Evolutionary conservation across 2,113 vertebrate genomes (phyloP), one percentile per base, ranked within the genome.

Genomic region (Acanthochromis polyacanthus): DNA sequence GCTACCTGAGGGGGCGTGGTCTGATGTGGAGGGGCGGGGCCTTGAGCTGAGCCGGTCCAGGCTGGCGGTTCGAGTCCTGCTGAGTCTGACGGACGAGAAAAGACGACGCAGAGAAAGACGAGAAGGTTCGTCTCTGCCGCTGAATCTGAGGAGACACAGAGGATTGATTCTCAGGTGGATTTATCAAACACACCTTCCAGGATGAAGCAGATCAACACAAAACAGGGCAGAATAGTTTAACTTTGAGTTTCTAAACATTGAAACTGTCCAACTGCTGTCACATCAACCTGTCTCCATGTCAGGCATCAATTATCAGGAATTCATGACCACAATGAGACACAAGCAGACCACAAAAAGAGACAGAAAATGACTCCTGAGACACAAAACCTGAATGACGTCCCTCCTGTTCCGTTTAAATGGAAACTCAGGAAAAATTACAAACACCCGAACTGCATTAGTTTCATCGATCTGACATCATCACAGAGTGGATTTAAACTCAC

Each of bases 11-110:
- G 50, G 48, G 20, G 66, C 14, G 0, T 45, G 22, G 17, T 60
- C 61, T 14, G 4, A 0, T 0, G 1, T 23, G 0, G 46, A 6
- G 9, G 48, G 17, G 14, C 2, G 56, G 48, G 2, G 46, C 1
- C 14, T n/a, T 11, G 53, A 69, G 53, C 55, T 48, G 28, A 91
- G 76, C 2, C 96, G 96, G 88, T 97, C 96, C 66, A 97, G 93
- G 59, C 97, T 98, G 79, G 91, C 89, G 66, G 95, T 95, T 61
- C 91, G 95, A 77, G 94, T 93, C 52, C 93, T 93, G 64, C 91
- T 90, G 61, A 96, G 75, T 85, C 93, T 91, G 81, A 97, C 86
- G 51, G 91, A 90, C 1, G 93, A 91, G 84, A 99, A 94, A n/a
- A 98, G 91, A 69, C 91, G 96, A 20, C 91, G 95, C 78, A 99